These are phyloP conservation scores for Prochilodus magdalenae DNA, from an alignment of 2,113 vertebrate species.

Conservation along the genomic window DNA sequence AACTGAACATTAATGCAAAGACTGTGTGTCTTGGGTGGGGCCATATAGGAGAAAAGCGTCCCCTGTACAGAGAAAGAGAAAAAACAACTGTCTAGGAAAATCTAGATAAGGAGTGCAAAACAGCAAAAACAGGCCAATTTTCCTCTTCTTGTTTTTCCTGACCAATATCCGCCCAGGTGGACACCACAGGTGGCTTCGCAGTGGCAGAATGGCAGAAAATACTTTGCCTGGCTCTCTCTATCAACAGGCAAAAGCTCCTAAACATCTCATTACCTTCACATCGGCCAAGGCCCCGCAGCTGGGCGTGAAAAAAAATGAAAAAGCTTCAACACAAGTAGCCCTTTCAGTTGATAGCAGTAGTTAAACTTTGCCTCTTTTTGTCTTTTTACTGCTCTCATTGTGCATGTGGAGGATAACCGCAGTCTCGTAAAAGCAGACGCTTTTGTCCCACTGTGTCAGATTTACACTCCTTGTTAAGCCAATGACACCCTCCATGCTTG, in stretches of 20 bases:
- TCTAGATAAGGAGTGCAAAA: background rate
- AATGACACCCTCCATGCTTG: constrained; percentile 50
- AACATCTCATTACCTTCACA: constrained; percentile 41
- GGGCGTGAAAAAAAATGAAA: constrained; percentile 7
- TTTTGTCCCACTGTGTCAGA: constrained; percentile 54
- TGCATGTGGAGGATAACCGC: constrained; percentile 25
- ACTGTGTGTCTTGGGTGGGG: no score
- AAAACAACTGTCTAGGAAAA: background rate
- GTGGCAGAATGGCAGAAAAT: background rate
- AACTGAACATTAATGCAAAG: no score
- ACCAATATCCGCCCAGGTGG: constrained; percentile 34
- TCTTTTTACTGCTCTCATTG: constrained; percentile 38
- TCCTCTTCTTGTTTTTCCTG: background rate
- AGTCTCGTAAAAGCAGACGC: constrained; percentile 41
- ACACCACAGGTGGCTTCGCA: constrained; percentile 21
- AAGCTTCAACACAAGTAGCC: constrained; percentile 28
- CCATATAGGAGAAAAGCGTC: no score
- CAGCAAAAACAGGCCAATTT: background rate
- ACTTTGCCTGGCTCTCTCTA: background rate
- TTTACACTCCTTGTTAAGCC: constrained; percentile 61
- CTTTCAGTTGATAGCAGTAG: constrained; percentile 26
- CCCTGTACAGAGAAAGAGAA: background rate
- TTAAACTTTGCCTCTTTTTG: constrained; percentile 45
- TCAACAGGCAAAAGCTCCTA: background rate
- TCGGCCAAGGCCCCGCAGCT: constrained; percentile 8